Base-by-base conservation (phyloP, 2,797 vertebrate species). In the Danio kyathit region DNA sequence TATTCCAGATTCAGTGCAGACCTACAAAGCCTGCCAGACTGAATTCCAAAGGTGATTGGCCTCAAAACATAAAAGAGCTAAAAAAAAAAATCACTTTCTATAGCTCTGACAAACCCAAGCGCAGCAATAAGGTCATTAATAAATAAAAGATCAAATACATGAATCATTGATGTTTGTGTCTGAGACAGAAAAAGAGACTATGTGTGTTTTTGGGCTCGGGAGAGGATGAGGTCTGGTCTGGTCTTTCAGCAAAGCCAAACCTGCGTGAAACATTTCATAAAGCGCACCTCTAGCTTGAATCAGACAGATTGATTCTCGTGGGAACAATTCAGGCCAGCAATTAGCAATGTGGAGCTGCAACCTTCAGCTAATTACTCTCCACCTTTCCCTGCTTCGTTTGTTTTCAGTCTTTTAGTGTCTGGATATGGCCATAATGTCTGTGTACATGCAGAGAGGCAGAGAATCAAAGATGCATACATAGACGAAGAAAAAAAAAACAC, bases 111-210 rank as follows among this genome's bases (percentile, higher is more conserved):
- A 63, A 73, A 71, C 54, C 56, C 21, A 11, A 74, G 59, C 81
- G 9, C 70, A 72, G 48, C 75, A 76, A 76, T 78, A 92, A 92
- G 90, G 91, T 90, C 89, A 90, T 93, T 90, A 90, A 92, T 93
- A 90, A 93, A 94, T 94, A 93, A 94, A 92, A 91, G 82, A 94
- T 91, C 75, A 84, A 73, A 66, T 43, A 29, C 40, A 87, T 94
- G 79, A 92, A 93, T 93, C 88, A 92, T 92, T 91, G 78, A 94
- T 91, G 81, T 85, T 72, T 43, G 6, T 51, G 59, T 63, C 4
- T 61, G 57, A 6, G 2, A 38, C 17, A 54, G 14, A 51, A 10
- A 63, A 46, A 52, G 17, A 80, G 57, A 79, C 17, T 49, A 14
- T 44, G 19, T 4, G 38, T 64, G 56, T 17, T 69, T 76, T 38